phyloP scores from a whole-genome alignment of 2,113 vertebrate genomes.

The Heterochromis multidens region DNA sequence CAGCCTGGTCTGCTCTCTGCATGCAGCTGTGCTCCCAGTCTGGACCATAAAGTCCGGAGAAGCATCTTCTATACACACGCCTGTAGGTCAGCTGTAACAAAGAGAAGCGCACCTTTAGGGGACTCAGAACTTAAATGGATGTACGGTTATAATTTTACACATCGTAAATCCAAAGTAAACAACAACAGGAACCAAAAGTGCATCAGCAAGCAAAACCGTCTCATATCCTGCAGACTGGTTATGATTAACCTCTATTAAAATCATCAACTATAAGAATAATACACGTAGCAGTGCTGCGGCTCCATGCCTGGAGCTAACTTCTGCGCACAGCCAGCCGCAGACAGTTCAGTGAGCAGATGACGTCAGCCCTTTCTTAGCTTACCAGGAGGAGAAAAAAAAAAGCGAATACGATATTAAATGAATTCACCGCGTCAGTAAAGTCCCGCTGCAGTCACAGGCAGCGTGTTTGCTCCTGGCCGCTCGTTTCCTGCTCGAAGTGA shows the following conservation, averaged over 20 bases:
- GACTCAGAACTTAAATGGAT: not conserved
- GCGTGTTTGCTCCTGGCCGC: not conserved
- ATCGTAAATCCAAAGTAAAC: not conserved
- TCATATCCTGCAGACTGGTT: not conserved
- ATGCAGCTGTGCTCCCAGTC: conserved; percentile 24
- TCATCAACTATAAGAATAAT: not conserved
- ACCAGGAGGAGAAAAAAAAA: not conserved
- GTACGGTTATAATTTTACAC: not conserved
- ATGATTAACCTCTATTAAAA: not conserved
- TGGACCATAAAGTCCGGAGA: conserved; percentile 39
- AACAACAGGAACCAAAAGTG: not conserved
- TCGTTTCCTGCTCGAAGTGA: conserved; percentile 39
- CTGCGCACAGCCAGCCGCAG: not conserved
- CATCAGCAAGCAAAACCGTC: not conserved
- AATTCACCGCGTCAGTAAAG: not conserved
- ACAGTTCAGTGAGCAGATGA: not conserved
- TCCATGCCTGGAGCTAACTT: not conserved
- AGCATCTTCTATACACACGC: conserved; percentile 45
- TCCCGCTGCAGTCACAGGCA: not conserved
- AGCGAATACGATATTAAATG: not conserved
- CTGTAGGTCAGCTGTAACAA: not conserved
- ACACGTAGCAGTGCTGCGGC: not conserved
- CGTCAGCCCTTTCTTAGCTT: not conserved
- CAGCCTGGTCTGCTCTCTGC: conserved; percentile 14
- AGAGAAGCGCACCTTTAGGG: not conserved